Conservation (phyloP, 1,140 invertebrate genomes). For the Polyergus mexicanus region DNA sequence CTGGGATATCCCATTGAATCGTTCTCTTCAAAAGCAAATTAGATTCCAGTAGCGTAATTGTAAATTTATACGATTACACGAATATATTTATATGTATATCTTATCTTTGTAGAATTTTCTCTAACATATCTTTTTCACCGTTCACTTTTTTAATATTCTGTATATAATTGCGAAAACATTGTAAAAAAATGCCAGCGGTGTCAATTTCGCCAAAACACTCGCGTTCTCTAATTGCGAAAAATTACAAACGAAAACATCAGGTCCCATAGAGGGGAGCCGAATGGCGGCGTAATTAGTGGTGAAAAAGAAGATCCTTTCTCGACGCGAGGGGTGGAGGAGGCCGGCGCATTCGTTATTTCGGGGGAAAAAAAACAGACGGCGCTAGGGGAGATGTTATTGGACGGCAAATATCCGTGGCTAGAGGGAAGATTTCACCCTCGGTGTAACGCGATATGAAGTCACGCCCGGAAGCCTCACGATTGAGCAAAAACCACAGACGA, state of each 20-base stretch:
- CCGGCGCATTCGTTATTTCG: conserved; percentile 48
- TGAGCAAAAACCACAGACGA: conserved; percentile 58
- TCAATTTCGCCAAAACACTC: conserved; percentile 17
- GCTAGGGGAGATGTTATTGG: conserved; percentile 53
- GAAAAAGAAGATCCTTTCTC: conserved; percentile 47
- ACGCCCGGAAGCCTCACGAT: conserved; percentile 63
- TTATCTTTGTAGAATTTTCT: not conserved
- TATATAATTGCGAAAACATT: not conserved
- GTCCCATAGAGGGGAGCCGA: conserved; percentile 18
- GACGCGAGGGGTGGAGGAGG: not conserved
- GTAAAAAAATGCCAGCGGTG: not conserved
- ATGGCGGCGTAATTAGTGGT: conserved; percentile 49
- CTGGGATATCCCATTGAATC: not conserved
- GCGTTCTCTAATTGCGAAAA: conserved; percentile 50
- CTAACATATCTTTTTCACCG: not conserved
- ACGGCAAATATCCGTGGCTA: conserved; percentile 56
- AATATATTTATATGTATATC: not conserved
- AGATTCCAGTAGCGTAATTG: not conserved
- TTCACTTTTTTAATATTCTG: not conserved
- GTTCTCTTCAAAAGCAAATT: not conserved
- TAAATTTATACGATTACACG: not conserved
- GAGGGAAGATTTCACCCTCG: conserved; percentile 56
- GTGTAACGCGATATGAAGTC: conserved; percentile 56
- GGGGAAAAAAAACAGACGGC: conserved; percentile 35
- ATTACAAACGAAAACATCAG: conserved; percentile 56